Base-by-base conservation (phyloP, 2,113 vertebrate species). In the Phylloscopus trochiloides region DNA sequence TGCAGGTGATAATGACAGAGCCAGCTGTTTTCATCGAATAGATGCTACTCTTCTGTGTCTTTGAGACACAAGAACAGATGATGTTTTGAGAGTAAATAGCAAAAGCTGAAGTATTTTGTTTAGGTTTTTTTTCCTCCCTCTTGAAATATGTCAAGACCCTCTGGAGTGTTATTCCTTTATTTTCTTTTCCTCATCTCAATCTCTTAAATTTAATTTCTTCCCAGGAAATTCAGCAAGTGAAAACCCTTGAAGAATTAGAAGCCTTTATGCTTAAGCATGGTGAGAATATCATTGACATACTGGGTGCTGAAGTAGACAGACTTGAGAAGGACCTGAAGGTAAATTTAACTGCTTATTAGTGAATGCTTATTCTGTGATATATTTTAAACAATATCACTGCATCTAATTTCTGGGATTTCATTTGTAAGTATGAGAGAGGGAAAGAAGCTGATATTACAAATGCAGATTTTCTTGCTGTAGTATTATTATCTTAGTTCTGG, bases 261-360 rank as follows among this genome's bases (percentile, higher is more conserved):
- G 98, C 92, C 74, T 99, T 99, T 93, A 99, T 99, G 99, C 98
- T 99, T 94, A 99, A 99, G 97, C 99, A 99, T 29, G 99, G 99
- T 57, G 99, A 99, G 97, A 99, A 99, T 97, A 99, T 99, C 63
- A 98, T 99, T 40, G 99, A 99, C 97, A 99, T 98, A 1, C 96
- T 99, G 86, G 99, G 99, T 92, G 99, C 98, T 21, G 99, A 99
- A 97, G 99, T 99, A 92, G 99, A 99, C 96, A 98, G 99, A 70
- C 98, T 99, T 86, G 99, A 99, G 97, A 99, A 99, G 92, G 99
- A 99, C 95, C 98, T 99, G 40, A 99, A 99, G 98, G 99, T 99
- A 97, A 95, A 96, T 63, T 28, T 52, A 51, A 38, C 42, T 75
- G 31, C 17, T 54, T 54, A 12, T 67, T 83, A 70, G 22, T 24